A percentile compares a stretch with the other conserved stretches of the same genome.
Conservation (phyloP, 1,140 invertebrate genomes). For the Galleria mellonella region DNA sequence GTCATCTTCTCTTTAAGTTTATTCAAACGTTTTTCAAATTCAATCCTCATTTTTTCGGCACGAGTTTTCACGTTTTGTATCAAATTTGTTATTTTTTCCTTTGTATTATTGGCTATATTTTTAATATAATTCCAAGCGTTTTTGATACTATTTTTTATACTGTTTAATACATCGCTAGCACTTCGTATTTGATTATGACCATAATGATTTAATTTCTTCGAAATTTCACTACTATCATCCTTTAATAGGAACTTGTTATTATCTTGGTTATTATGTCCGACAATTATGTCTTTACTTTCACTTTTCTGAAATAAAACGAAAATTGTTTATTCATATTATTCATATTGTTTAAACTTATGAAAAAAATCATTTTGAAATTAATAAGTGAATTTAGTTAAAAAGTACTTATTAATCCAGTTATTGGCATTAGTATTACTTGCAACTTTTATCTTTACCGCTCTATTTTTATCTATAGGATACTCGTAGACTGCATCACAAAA, state of each 20-base stretch:
- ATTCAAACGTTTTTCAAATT: conserved; percentile 17
- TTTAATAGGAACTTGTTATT: neutral
- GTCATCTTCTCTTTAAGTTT: conserved; percentile 19
- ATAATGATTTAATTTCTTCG: neutral
- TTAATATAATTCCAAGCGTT: conserved; percentile 29
- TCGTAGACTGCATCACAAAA: too few relatives aligned
- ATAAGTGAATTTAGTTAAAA: too few relatives aligned
- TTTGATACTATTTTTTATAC: conserved; percentile 21
- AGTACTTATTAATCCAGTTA: too few relatives aligned
- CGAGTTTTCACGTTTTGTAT: conserved; percentile 18
- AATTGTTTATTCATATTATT: neutral
- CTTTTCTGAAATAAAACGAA: neutral
- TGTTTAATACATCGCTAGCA: conserved; percentile 21
- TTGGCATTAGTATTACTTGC: too few relatives aligned
- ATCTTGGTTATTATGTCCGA: neutral
- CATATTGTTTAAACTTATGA: too few relatives aligned
- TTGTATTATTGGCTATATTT: conserved; percentile 16
- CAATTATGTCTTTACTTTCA: neutral
- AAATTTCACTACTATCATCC: neutral
- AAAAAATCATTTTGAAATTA: too few relatives aligned
- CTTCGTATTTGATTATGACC: conserved; percentile 4
- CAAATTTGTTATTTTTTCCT: conserved; percentile 17
- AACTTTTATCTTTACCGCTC: too few relatives aligned
- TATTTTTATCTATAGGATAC: too few relatives aligned
- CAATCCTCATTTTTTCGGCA: conserved; percentile 6